Conservation (phyloP, 2,888 invertebrate genomes). For the Euclidia mi region DNA sequence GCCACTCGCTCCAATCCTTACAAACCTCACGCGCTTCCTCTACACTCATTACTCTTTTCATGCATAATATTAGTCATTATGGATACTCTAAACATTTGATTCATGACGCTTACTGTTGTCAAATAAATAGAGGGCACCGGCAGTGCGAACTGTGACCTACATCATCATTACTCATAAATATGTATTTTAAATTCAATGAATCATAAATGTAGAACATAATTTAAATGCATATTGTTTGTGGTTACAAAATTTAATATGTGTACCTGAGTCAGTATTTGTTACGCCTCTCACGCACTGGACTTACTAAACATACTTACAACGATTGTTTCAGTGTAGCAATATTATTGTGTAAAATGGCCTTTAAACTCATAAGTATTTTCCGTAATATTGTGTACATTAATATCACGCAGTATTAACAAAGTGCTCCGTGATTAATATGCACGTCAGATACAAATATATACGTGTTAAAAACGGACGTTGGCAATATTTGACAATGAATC, state of each 20-base stretch:
- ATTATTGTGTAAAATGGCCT: slow-evolving; percentile 35
- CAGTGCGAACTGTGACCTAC: slow-evolving; percentile 18
- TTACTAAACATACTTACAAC: slow-evolving; percentile 62
- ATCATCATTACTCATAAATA: slow-evolving; percentile 4
- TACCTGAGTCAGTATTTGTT: slow-evolving; percentile 27
- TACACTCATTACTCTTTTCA: no score
- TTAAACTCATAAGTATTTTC: slow-evolving; percentile 29
- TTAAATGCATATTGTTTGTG: slow-evolving; percentile 13
- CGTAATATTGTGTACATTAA: slow-evolving; percentile 35
- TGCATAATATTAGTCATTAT: no score
- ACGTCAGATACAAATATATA: background rate
- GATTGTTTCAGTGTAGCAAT: slow-evolving; percentile 66
- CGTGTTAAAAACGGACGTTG: background rate
- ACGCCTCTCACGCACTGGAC: slow-evolving; percentile 65
- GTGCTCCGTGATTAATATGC: no score
- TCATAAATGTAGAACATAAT: slow-evolving; percentile 22
- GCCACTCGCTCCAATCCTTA: no score
- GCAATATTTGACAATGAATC: background rate
- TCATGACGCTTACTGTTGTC: no score
- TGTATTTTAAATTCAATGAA: slow-evolving; percentile 21
- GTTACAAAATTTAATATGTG: slow-evolving; percentile 26
- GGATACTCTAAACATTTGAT: no score
- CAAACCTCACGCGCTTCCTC: no score
- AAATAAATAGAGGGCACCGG: no score
- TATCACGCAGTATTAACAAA: no score